Conservation (phyloP, 2,888 invertebrate genomes). For the Geotrupes spiniger region DNA sequence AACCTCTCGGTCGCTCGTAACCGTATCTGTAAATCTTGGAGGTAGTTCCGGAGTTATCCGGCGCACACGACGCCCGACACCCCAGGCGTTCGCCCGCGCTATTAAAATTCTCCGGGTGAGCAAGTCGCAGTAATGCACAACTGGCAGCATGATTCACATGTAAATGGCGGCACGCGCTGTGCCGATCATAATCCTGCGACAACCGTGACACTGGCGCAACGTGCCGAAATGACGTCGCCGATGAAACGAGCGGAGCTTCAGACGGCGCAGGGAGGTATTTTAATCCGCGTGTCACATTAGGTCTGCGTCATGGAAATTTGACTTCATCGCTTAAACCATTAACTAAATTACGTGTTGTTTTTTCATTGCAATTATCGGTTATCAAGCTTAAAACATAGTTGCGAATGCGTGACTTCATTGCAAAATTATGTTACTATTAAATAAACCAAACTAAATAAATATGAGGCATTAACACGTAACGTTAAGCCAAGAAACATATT, state of each 20-base stretch:
- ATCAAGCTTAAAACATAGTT: too few relatives aligned
- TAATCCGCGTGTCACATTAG: constrained; percentile 13
- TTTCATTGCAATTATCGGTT: too few relatives aligned
- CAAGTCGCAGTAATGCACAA: constrained; percentile 41
- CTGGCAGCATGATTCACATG: constrained; percentile 46
- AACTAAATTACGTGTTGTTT: too few relatives aligned
- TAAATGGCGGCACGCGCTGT: constrained; percentile 43
- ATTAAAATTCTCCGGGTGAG: constrained; percentile 43
- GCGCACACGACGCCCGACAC: constrained; percentile 27
- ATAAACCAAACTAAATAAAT: too few relatives aligned
- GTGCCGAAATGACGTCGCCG: constrained; percentile 21
- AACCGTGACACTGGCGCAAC: constrained; percentile 24
- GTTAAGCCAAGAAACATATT: too few relatives aligned
- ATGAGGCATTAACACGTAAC: too few relatives aligned
- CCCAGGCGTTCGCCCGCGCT: constrained; percentile 26
- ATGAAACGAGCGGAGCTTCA: constrained; percentile 4
- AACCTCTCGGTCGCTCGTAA: too few relatives aligned
- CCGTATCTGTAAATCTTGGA: constrained; percentile 31
- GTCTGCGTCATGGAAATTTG: too few relatives aligned
- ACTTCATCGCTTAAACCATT: too few relatives aligned
- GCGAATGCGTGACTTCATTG: too few relatives aligned
- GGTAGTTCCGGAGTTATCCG: constrained; percentile 15
- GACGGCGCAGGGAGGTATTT: constrained; percentile 7
- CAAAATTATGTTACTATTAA: too few relatives aligned
- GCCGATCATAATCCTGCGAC: constrained; percentile 38